Evolutionary conservation across 2,888 invertebrate genomes (phyloP).

Genomic region (Lasioglossum malachurum): DNA sequence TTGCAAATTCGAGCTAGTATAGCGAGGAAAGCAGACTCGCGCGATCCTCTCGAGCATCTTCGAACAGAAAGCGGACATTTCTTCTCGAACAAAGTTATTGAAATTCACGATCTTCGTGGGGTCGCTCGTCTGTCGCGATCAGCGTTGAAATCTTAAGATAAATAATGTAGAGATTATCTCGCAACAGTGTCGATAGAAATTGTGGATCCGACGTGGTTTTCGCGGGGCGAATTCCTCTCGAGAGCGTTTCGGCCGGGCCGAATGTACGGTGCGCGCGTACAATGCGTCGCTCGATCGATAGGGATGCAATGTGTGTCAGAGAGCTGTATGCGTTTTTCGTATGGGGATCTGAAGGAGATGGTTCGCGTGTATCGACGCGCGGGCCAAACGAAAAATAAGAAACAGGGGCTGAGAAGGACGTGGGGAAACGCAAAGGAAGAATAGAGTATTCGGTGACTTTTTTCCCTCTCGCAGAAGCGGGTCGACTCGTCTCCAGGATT

Average conservation of each 20-base stretch:
- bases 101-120: background rate
- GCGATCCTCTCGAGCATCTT: constrained; percentile 1
- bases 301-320: background rate
- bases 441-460: constrained; percentile 10
- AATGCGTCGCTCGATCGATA: constrained; percentile 17
- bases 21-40: background rate
- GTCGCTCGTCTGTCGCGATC: background rate
- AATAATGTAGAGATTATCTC: constrained; percentile 52
- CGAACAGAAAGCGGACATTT: background rate
- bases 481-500: too few relatives aligned
- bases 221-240: background rate
- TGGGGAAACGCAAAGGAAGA: background rate
- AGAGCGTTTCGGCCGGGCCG: background rate
- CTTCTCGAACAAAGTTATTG: background rate
- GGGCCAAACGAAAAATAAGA: constrained; percentile 3
- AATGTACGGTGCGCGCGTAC: background rate
- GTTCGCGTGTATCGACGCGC: constrained; percentile 25
- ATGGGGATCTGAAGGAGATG: constrained; percentile 6
- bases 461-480: constrained; percentile 5
- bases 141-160: constrained; percentile 59
- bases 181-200: constrained; percentile 57
- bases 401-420: background rate
- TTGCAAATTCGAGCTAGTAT: constrained; percentile 51
- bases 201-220: background rate
- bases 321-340: background rate